phyloP scores from a whole-genome alignment of 2,888 invertebrate species.

The Homarus gammarus region DNA sequence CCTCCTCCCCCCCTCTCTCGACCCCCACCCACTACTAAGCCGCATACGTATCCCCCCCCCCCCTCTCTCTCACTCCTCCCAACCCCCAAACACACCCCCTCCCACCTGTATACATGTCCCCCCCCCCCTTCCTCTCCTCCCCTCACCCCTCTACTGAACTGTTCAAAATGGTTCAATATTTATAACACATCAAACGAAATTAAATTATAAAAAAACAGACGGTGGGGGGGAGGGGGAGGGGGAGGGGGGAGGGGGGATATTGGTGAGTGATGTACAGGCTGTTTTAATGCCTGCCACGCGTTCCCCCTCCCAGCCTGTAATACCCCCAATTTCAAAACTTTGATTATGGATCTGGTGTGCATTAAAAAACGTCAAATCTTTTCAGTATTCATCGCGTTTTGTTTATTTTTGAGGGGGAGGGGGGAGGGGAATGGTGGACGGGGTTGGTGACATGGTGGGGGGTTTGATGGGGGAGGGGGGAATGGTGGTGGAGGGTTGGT shows the following conservation, averaged over 20 bases:
- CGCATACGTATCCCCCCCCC: background rate
- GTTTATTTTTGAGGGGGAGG: slow-evolving; percentile 46
- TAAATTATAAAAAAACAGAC: too few species aligned
- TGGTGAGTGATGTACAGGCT: slow-evolving; percentile 13
- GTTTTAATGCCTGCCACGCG: slow-evolving; percentile 1
- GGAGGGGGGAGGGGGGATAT: too few species aligned
- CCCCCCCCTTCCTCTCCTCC: background rate
- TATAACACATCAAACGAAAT: too few species aligned
- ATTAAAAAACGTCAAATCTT: slow-evolving; percentile 67
- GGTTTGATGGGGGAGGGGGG: background rate
- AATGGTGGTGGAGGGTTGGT: background rate
- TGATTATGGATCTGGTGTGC: slow-evolving; percentile 66
- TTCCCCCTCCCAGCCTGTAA: slow-evolving; percentile 25
- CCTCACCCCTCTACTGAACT: background rate
- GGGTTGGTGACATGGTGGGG: background rate
- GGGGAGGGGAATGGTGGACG: background rate
- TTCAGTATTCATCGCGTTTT: slow-evolving; percentile 64
- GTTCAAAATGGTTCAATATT: too few species aligned
- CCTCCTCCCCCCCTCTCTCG: background rate
- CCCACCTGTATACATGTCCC: too few species aligned
- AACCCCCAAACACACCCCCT: background rate
- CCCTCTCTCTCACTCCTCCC: background rate
- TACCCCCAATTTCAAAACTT: slow-evolving; percentile 67
- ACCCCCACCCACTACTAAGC: too few species aligned
- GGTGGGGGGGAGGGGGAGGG: too few species aligned